These are phyloP conservation scores for Gracilinanus agilis DNA, from an alignment of 2,113 vertebrate species.

Conservation along the genomic window DNA sequence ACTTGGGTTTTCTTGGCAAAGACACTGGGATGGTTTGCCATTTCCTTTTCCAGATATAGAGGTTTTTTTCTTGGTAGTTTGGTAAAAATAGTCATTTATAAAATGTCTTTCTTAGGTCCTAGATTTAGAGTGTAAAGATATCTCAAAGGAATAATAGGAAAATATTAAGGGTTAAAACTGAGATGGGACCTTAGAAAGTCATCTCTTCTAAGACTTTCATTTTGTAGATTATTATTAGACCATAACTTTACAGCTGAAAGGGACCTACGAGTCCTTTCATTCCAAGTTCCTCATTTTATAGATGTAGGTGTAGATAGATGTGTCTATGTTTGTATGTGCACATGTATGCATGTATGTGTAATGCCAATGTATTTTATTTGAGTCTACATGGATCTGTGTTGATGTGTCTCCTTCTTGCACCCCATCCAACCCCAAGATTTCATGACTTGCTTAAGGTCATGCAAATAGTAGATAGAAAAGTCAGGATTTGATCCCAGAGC, in stretches of 20 bases:
- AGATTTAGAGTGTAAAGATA: not conserved
- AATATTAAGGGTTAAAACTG: not conserved
- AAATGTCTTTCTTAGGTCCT: not conserved
- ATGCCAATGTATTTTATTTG: not conserved
- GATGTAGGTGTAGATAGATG: not conserved
- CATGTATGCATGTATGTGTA: not conserved
- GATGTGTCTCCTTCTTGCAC: not conserved
- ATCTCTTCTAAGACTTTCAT: not conserved
- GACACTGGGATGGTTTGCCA: not conserved
- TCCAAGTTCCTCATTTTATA: not conserved
- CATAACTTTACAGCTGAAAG: not conserved
- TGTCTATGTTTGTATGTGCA: not conserved
- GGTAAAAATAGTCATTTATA: conserved; percentile 52
- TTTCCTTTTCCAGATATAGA: not conserved
- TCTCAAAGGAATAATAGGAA: not conserved
- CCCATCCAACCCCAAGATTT: not conserved
- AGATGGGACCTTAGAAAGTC: not conserved
- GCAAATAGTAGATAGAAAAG: not conserved
- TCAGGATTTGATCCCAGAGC: not conserved
- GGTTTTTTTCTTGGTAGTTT: conserved; percentile 26
- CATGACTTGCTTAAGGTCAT: not conserved
- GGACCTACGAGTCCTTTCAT: not conserved
- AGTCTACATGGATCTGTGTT: not conserved
- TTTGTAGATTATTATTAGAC: not conserved
- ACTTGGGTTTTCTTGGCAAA: not conserved